Base-by-base conservation (phyloP, 2,888 invertebrate genomes). In the Coenonympha glycerion region DNA sequence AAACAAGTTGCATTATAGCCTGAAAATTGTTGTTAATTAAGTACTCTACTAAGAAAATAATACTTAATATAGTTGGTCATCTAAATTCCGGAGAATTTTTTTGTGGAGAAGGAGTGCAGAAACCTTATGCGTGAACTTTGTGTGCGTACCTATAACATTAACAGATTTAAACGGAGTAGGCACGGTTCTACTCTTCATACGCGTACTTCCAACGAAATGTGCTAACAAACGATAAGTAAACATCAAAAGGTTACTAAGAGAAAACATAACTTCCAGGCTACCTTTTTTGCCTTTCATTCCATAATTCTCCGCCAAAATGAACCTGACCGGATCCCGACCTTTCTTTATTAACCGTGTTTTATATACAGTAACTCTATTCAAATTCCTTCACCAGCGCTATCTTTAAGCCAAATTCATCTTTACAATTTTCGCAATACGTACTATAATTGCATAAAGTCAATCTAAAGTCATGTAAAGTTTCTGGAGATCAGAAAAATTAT, bases 291-390 rank as follows among this genome's bases (percentile, higher is more conserved):
- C 64, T 64, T 69, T 69, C 64, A 68, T 68, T 66, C 65, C 67
- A 66, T 70, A 68, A 69, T 72, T 71, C 68, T 67, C 66, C 63
- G 68, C 68, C 65, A 64, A 62, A 45, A 62, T 56, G 56, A 57
- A 59, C 59, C 55, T 51, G 56, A 58, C 67, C 71, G 75, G 73
- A 68, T 66, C 56, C 57, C 64, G 65, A 56, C 63, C 62, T 49
- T 64, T 68, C 69, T 64, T 63, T 56, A 57, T 59, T 60, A 61
- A 58, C 52, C 56, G 54, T 49, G 56, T 55, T 59, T 57, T 59
- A 55, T 56, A 44, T 48, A 55, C 47, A 50, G 47, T 24, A 28
- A 34, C 40, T 11, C 39, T 30, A 22, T 34, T 19, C 18, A 22
- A 8, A 30, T 13, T 13, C n/a, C 11, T 4, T 6, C 11, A 24